Evolutionary conservation across 2,113 vertebrate genomes (phyloP).

Genomic region (Chionomys nivalis): DNA sequence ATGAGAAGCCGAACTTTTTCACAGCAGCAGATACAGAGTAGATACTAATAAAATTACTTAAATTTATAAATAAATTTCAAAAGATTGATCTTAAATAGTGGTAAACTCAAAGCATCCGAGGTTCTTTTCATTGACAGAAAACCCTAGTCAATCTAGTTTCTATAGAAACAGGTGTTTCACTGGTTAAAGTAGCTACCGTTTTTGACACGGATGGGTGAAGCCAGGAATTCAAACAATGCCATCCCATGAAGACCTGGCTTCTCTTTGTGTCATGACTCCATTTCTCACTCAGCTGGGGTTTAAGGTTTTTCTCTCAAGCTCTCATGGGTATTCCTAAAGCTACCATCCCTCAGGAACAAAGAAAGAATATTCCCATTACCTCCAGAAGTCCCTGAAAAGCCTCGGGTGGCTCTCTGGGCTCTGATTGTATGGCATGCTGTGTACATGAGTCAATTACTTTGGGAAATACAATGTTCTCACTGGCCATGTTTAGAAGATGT

Average conservation of each 20-base stretch:
- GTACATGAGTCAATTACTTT: background rate
- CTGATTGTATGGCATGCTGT: background rate
- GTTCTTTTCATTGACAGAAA: conserved; percentile 45
- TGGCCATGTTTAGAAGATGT: background rate
- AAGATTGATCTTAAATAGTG: background rate
- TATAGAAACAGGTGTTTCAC: background rate
- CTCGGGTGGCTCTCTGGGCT: background rate
- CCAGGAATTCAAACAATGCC: conserved; percentile 21
- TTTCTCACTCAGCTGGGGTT: background rate
- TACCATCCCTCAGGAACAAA: background rate
- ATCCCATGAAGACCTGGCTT: background rate
- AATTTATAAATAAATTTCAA: background rate
- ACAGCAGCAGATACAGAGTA: background rate
- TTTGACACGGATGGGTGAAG: conserved; percentile 4
- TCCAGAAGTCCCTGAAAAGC: background rate
- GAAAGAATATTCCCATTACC: background rate
- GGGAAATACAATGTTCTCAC: background rate
- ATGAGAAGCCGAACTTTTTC: conserved; percentile 2
- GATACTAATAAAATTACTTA: background rate
- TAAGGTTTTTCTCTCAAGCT: background rate
- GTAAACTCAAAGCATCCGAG: background rate
- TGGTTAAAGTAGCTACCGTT: conserved; percentile 5
- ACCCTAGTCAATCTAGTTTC: background rate
- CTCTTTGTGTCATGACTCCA: background rate
- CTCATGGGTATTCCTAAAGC: background rate